These are phyloP conservation scores for Ophonus ardosiacus DNA, from an alignment of 2,888 invertebrate genomes.

Conservation along the genomic window DNA sequence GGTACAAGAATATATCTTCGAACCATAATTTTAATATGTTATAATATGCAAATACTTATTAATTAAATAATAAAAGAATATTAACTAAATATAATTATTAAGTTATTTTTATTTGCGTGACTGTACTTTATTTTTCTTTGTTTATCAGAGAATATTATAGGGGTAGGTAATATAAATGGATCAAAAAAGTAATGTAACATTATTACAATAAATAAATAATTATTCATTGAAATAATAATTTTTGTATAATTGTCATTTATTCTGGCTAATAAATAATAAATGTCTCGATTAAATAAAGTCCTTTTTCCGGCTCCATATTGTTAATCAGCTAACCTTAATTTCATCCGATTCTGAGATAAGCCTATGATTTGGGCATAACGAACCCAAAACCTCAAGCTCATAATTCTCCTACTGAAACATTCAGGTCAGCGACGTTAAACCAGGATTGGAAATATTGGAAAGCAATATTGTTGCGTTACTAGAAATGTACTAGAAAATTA, in stretches of 20 bases:
- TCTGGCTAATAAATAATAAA: constrained; percentile 1
- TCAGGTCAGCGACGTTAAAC: constrained; percentile 4
- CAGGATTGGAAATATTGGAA: constrained; percentile 24
- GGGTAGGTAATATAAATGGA: too few species aligned
- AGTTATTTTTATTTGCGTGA: too few species aligned
- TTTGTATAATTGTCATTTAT: neutral
- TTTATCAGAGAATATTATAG: too few species aligned
- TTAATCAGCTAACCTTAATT: constrained; percentile 16
- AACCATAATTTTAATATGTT: too few species aligned
- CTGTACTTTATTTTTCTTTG: too few species aligned
- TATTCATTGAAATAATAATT: too few species aligned
- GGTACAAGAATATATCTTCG: too few species aligned
- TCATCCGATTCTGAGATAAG: constrained; percentile 9
- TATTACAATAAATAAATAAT: too few species aligned
- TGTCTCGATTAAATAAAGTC: constrained; percentile 6
- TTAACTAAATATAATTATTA: too few species aligned
- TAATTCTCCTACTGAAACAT: neutral
- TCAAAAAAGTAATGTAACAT: too few species aligned
- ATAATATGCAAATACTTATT: too few species aligned
- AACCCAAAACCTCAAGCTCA: neutral
- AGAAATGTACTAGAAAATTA: constrained; percentile 18
- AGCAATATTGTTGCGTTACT: constrained; percentile 11
- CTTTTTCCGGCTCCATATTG: neutral
- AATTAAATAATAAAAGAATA: too few species aligned
- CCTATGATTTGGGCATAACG: neutral